Percentiles rank a stretch among this genome's conserved stretches.
Evolutionary conservation across 2,888 invertebrate species (phyloP).

Genomic region (Panorpa germanica): DNA sequence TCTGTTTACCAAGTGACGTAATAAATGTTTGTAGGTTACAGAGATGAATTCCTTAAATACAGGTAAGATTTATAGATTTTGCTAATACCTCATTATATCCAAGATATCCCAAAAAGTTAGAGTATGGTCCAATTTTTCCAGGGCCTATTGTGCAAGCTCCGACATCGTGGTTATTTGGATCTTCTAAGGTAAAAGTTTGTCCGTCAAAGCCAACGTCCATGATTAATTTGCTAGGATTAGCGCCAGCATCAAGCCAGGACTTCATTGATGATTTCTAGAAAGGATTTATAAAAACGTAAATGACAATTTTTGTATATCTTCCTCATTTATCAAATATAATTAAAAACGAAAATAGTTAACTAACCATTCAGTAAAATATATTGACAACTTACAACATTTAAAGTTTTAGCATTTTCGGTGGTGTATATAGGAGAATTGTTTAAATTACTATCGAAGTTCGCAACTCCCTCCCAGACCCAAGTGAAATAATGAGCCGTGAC

Average conservation of each 20-base stretch:
- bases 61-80: constrained; percentile 9
- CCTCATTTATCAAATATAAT: too few species aligned
- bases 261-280: too few species aligned
- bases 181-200: constrained; percentile 37
- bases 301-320: too few species aligned
- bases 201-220: constrained; percentile 57
- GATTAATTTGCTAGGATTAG: constrained; percentile 38
- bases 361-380: too few species aligned
- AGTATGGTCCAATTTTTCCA: constrained; percentile 42
- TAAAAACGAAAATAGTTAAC: too few species aligned
- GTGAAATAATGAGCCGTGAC: too few species aligned
- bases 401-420: too few species aligned
- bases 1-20: constrained; percentile 33
- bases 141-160: constrained; percentile 35
- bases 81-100: constrained; percentile 50
- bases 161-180: constrained; percentile 24
- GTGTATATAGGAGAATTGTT: too few species aligned
- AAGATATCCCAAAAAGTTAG: constrained; percentile 38
- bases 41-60: background rate
- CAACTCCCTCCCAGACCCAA: too few species aligned
- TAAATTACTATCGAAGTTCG: too few species aligned
- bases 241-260: constrained; percentile 33
- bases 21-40: constrained; percentile 5
- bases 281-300: too few species aligned
- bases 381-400: too few species aligned